phyloP scores from a whole-genome alignment of 2,797 vertebrate species.

The Cacajao melanocephalus region DNA sequence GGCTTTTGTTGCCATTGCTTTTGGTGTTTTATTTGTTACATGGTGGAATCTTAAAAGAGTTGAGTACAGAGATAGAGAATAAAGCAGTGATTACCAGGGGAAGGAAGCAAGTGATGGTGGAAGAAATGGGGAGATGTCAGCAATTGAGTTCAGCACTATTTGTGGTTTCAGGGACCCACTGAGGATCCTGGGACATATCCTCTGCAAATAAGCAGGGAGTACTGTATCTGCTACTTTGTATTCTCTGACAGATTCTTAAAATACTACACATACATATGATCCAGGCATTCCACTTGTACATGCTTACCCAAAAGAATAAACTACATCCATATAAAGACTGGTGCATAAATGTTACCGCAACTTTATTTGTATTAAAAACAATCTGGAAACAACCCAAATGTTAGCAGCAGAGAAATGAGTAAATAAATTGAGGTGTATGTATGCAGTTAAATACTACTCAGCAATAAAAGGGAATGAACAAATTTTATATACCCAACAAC shows the following conservation, averaged over 20 bases:
- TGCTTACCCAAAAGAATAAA: neutral
- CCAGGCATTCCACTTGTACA: neutral
- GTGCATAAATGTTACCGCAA: neutral
- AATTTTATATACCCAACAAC: neutral
- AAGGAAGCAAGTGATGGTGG: neutral
- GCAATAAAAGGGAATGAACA: neutral
- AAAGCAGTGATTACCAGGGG: neutral
- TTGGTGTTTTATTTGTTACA: too few species aligned
- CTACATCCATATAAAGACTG: neutral
- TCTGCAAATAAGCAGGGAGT: too few species aligned
- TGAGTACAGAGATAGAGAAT: neutral
- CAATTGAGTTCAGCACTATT: too few species aligned
- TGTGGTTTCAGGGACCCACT: too few species aligned
- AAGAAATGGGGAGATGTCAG: neutral
- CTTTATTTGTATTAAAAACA: neutral
- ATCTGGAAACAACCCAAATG: neutral
- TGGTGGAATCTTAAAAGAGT: neutral
- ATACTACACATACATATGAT: neutral
- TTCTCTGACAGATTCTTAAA: neutral
- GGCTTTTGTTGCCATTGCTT: too few species aligned
- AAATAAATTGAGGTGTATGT: neutral
- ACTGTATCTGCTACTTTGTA: too few species aligned
- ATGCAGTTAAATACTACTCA: neutral
- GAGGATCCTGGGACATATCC: too few species aligned
- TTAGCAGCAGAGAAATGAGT: neutral